Evolutionary conservation across 2,113 vertebrate species (phyloP).

Genomic region (Gyps fulvus): DNA sequence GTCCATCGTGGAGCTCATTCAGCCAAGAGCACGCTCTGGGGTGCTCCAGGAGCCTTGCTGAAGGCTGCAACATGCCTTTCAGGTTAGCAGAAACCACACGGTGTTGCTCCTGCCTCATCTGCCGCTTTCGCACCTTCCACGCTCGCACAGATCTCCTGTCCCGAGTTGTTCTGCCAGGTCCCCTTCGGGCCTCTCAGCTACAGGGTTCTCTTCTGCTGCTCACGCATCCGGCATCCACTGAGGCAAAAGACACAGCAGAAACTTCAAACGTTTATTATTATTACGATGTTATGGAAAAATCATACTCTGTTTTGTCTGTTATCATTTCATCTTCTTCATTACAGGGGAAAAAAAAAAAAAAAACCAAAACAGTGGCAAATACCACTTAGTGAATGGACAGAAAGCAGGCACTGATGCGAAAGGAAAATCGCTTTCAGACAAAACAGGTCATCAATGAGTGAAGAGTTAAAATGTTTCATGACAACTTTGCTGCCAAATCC

Average conservation of each 20-base stretch:
- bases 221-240: fast-evolving
- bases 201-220: background rate
- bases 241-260: background rate
- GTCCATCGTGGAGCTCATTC: background rate
- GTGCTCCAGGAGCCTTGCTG: background rate
- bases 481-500: background rate
- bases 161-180: background rate
- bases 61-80: background rate
- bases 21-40: background rate
- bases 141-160: background rate
- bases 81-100: background rate
- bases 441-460: background rate
- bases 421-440: background rate
- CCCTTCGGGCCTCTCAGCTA: fast-evolving
- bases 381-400: background rate
- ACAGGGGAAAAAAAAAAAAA: background rate
- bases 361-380: background rate
- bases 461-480: background rate
- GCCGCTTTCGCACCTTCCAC: background rate
- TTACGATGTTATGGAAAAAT: background rate
- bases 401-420: background rate
- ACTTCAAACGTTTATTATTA: background rate
- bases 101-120: background rate
- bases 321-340: background rate
- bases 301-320: background rate